Evolutionary conservation across 2,113 vertebrate species (phyloP).

Genomic region (Cettia cetti): DNA sequence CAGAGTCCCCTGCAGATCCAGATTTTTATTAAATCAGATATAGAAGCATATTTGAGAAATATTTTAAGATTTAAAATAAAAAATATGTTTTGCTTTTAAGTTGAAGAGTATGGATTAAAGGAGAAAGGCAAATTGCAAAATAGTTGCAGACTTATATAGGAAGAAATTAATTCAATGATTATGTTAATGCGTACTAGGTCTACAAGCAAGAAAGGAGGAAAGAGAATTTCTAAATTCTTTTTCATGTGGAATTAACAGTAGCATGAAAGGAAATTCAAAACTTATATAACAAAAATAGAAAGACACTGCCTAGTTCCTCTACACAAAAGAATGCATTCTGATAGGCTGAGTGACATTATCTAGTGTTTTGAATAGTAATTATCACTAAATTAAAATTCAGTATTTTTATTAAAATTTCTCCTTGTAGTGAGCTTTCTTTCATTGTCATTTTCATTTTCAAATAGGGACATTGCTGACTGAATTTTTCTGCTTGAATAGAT

Average conservation of each 20-base stretch:
- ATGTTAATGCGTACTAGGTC: neutral
- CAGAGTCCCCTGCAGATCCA: neutral
- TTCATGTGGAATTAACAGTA: slow-evolving; percentile 24
- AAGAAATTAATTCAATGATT: neutral
- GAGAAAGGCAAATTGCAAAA: neutral
- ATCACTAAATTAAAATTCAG: slow-evolving; percentile 10
- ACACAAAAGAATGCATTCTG: neutral
- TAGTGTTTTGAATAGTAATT: neutral
- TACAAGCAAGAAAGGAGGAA: neutral
- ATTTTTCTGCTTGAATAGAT: neutral
- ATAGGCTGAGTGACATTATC: neutral
- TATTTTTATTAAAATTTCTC: neutral
- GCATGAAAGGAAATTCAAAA: slow-evolving; percentile 29
- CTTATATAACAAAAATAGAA: neutral
- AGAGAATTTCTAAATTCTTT: slow-evolving; percentile 35
- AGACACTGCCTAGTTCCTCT: neutral
- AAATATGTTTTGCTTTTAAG: neutral
- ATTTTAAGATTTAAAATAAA: neutral
- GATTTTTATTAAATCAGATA: neutral
- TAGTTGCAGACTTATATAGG: neutral
- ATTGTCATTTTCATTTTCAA: neutral
- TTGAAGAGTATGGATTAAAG: neutral
- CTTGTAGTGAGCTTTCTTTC: neutral
- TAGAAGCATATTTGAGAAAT: neutral
- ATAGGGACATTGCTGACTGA: neutral